phyloP scores from a whole-genome alignment of 2,888 invertebrate genomes.

The Tipula confusa region DNA sequence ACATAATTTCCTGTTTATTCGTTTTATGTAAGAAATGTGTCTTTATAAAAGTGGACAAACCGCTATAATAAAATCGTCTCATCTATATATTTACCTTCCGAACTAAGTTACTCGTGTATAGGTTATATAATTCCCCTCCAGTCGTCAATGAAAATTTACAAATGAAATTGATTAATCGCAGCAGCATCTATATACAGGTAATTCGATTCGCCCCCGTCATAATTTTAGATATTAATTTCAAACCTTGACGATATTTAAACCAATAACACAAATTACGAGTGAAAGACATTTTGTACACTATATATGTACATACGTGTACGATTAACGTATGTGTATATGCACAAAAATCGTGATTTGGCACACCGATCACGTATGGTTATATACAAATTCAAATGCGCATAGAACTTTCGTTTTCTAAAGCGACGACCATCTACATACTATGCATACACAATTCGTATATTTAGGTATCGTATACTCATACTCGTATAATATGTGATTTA shows the following conservation, averaged over 20 bases:
- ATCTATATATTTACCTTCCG: not conserved
- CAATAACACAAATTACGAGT: not conserved
- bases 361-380: not conserved
- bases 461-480: not conserved
- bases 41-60: not conserved
- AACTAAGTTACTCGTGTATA: too few relatives aligned
- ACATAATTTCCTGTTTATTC: not conserved
- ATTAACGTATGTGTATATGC: not conserved
- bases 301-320: not conserved
- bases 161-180: not conserved
- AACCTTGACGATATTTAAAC: not conserved
- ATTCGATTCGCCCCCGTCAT: not conserved
- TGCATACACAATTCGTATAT: not conserved
- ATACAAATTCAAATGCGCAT: too few relatives aligned
- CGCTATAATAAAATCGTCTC: not conserved
- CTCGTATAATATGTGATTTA: too few relatives aligned
- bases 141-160: not conserved
- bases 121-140: not conserved
- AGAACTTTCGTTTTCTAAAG: not conserved
- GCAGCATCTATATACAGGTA: not conserved
- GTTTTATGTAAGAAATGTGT: not conserved
- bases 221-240: not conserved
- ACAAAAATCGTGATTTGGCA: not conserved
- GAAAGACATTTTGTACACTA: not conserved
- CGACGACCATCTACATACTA: not conserved